Conservation (phyloP, 2,888 invertebrate genomes). For the Microchrysa polita region DNA sequence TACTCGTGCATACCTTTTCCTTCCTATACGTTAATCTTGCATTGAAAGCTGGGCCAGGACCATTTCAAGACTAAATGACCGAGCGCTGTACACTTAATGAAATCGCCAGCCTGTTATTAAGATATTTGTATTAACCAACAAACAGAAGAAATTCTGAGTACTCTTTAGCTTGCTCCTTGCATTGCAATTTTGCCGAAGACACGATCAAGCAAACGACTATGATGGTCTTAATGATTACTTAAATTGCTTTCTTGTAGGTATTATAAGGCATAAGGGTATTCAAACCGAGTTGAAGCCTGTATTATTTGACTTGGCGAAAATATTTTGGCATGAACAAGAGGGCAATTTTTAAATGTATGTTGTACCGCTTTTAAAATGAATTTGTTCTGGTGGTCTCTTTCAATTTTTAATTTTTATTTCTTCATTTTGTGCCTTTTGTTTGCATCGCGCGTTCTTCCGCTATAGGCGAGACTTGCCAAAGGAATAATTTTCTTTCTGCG, state of each 20-base stretch:
- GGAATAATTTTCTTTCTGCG: conserved; percentile 32
- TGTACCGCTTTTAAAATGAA: conserved; percentile 25
- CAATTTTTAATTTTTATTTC: neutral
- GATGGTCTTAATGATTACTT: conserved; percentile 25
- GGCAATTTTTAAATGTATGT: conserved; percentile 31
- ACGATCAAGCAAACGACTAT: conserved; percentile 13
- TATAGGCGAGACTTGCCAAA: conserved; percentile 23
- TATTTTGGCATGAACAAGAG: conserved; percentile 35
- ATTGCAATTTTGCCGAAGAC: conserved; percentile 27
- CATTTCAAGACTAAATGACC: conserved; percentile 33
- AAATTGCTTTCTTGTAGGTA: conserved; percentile 17
- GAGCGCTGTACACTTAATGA: conserved; percentile 40
- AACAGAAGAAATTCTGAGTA: neutral
- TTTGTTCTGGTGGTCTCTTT: conserved; percentile 30
- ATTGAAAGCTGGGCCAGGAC: conserved; percentile 14
- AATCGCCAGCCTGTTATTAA: conserved; percentile 45
- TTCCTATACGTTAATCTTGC: neutral
- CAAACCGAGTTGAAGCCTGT: too few relatives aligned
- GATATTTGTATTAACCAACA: conserved; percentile 44
- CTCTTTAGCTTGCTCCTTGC: too few relatives aligned
- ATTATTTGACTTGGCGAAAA: conserved; percentile 6
- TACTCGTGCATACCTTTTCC: too few relatives aligned
- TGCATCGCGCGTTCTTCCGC: neutral
- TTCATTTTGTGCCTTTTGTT: neutral
- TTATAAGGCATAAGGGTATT: too few relatives aligned